phyloP scores from a whole-genome alignment of 2,113 vertebrate genomes.

The cat (Felis catus) region DNA sequence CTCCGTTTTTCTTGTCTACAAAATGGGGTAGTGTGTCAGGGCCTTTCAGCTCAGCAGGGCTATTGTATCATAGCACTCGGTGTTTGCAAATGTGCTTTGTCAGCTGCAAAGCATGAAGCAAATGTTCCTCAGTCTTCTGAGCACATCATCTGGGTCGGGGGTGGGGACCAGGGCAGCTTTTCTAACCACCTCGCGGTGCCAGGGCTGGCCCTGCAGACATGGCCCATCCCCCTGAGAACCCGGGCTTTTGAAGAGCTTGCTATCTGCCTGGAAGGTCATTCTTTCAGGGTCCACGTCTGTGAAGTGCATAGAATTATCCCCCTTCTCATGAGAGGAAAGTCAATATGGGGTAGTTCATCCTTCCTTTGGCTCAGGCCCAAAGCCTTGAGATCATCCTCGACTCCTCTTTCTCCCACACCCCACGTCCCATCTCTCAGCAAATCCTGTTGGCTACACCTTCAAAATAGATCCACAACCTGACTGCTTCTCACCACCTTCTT shows the following conservation, averaged over 20 bases:
- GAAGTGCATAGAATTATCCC: not conserved
- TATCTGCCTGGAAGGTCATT: not conserved
- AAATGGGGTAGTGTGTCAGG: not conserved
- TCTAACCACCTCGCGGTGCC: not conserved
- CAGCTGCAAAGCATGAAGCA: slow-evolving; percentile 15
- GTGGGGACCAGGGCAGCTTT: not conserved
- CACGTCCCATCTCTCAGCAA: not conserved
- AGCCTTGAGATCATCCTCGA: slow-evolving; percentile 54
- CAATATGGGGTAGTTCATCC: not conserved
- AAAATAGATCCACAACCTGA: not conserved
- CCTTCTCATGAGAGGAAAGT: not conserved
- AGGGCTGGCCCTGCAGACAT: not conserved
- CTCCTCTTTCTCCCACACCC: slow-evolving; percentile 36
- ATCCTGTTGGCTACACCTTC: slow-evolving; percentile 23
- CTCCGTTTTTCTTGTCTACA: not conserved
- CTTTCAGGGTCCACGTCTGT: not conserved
- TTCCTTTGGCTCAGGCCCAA: not conserved
- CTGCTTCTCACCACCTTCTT: not conserved
- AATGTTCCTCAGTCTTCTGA: slow-evolving; percentile 9
- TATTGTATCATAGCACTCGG: not conserved
- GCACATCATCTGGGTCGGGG: not conserved
- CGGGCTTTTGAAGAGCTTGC: not conserved
- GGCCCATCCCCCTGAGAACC: not conserved
- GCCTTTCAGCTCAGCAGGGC: not conserved
- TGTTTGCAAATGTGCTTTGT: slow-evolving; percentile 45